Base-by-base conservation (phyloP, 2,113 vertebrate species). In the Dasyurus viverrinus region DNA sequence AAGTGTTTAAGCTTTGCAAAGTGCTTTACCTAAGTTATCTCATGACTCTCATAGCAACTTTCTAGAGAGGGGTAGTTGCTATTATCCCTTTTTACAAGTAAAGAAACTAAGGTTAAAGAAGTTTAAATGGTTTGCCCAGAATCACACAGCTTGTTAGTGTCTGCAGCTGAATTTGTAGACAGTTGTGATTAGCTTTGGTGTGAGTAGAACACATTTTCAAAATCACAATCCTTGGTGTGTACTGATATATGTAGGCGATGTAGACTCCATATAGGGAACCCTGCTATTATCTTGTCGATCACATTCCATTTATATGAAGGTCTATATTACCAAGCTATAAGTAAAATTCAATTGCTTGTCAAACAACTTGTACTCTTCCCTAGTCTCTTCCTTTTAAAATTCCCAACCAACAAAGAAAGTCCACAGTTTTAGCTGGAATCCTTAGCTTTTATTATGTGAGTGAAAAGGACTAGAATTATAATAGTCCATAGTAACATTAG, bases 241-340 rank as follows among this genome's bases (percentile, higher is more conserved):
- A 76, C 36, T 76, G 60, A 76, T 96, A 98, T 91, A 95, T 96
- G 95, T 97, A 95, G 96, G 97, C 93, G 96, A 95, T 95, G 92
- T 91, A 50, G 26, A 97, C 97, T 97, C 97, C 53, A 46, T 94
- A 91, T 97, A 97, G 97, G 89, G 93, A 97, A 94, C 94, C 92
- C 92, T 92, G 91, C 47, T 89, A 96, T 97, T 96, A 96, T 90
- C 90, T 93, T 94, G 93, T 96, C 95, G 97, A 0, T 97, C 96
- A 47, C 47, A 47, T 47, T 47, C 47, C 47, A 47, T 47, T 47
- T 47, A 47, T 4, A 47, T 47, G 47, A 47, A 47, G 47, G 47
- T 47, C 96, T 93, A 89, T 55, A 92, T 96, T 90, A 90, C 27
- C 25, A 90, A 90, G 0, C 25, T 90, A 90, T 90, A 50, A 23